Evolutionary conservation across 2,888 invertebrate genomes (phyloP), one percentile per base, ranked within the genome.

Genomic region (Cheilosia pagana): DNA sequence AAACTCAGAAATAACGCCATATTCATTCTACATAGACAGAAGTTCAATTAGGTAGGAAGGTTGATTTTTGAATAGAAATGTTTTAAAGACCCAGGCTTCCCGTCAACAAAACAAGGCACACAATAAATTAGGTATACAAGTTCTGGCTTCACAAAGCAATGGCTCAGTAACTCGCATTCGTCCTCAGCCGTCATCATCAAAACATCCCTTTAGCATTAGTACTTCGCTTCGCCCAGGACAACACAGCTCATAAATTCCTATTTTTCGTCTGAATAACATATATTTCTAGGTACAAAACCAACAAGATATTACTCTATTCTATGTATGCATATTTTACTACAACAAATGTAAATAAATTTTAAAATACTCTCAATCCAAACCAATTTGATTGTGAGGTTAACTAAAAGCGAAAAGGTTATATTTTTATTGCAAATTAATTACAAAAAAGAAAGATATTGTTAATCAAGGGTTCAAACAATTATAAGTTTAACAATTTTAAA

Each of bases 301-400:
- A 83, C 28, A 62, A 55, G 74, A 83, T 78, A 78, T 78, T 81
- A 75, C 59, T 39, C 53, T 41, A 50, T 52, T 68, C 41, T 45
- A 41, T 62, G 41, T 68, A 57, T 50, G 55, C 57, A 65, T 76
- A 81, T 23, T 70, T 81, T 63, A 50, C 50, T 43, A 55, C 71
- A 77, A 83, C 12, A 75, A 79, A 55, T 74, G 71, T 85, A 85
- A 79, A 83, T 83, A 79, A 57, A 19, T 70, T 85, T 82, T 78
- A 28, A 50, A 70, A 57, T 67, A 72, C 71, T 85, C 81, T 76
- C 71, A 81, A 71, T 85, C 79, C 71, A 81, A 65, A 85, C 75
- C 81, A 85, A 43, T 81, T 76, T 81, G 85, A 81, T 70, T 83
- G 65, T 83, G 63, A 70, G 57, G 53, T 83, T 62, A 48, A 59